Base-by-base conservation (phyloP, 2,797 vertebrate species). In the Gymnothorax javanicus region DNA sequence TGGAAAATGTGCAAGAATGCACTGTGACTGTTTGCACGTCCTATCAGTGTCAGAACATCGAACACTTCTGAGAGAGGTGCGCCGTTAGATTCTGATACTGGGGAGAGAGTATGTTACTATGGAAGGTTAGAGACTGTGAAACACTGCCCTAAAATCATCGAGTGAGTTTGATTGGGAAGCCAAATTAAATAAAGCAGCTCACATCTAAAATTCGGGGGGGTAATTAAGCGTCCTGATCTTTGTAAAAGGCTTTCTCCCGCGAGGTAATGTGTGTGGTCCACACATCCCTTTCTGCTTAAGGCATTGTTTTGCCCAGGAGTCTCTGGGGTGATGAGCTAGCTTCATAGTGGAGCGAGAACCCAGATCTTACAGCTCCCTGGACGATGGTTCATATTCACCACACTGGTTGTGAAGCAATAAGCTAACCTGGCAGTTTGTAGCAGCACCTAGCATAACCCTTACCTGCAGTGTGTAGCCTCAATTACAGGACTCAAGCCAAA, bases 401-500 rank as follows among this genome's bases (percentile, higher is more conserved):
- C 60, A 59, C 67, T 77, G 84, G 85, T 86, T n/a, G 58, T 89
- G 86, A 87, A 85, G 69, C 83, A 88, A 89, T 87, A 82, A 89
- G 71, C 84, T 71, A 11, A 84, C 88, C 85, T 88, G 89, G 87
- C 87, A 71, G 54, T 88, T 84, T 84, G 60, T 56, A 8, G 57
- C 17, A n/a, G 7, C 59, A 62, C 50, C 82, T 54, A 20, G 83
- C 81, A 71, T 79, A 67, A 87, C 85, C 85, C 85, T 87, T 20
- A 69, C 88, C 84, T 79, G 62, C 82, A 79, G 84, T 89, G 82
- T 4, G 62, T 87, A 86, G 59, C 87, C 89, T 91, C 90, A 90
- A 91, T 93, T 91, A 91, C 90, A 84, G 88, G 77, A 62, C 85
- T 86, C 71, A 86, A 75, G 87, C 88, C 91, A 84, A 88, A 69